Conservation (phyloP, 2,113 vertebrate genomes). For the Xiphorhynchus elegans region DNA sequence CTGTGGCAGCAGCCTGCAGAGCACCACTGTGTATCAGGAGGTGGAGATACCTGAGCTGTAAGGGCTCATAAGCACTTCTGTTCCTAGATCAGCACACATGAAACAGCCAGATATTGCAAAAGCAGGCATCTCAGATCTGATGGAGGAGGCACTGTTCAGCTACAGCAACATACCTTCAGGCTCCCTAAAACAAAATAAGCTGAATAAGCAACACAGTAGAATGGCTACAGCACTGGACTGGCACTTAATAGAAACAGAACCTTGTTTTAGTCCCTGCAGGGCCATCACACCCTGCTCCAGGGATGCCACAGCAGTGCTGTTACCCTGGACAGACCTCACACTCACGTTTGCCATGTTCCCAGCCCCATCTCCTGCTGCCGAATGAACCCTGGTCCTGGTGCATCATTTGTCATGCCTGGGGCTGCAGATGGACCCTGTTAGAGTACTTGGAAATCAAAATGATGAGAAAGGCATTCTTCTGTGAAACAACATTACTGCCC, state of each 20-base stretch:
- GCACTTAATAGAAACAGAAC: not conserved
- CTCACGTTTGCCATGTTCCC: not conserved
- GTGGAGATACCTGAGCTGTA: accelerated
- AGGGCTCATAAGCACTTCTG: not conserved
- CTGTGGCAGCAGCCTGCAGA: not conserved
- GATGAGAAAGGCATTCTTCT: not conserved
- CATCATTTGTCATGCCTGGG: not conserved
- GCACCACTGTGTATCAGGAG: accelerated
- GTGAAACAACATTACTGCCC: not conserved
- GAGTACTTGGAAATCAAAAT: not conserved
- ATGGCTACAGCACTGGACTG: not conserved
- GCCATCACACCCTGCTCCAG: not conserved
- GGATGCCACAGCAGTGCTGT: not conserved
- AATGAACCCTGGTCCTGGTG: not conserved
- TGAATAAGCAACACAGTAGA: not conserved
- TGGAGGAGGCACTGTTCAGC: accelerated
- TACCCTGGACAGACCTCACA: not conserved
- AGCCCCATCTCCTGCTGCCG: not conserved
- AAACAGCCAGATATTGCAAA: not conserved
- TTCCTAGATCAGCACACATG: not conserved
- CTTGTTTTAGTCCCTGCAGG: not conserved
- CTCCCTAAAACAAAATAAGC: not conserved
- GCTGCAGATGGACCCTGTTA: not conserved
- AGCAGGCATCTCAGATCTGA: not conserved
- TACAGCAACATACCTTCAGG: not conserved